These are phyloP conservation scores for Halichoerus grypus DNA, from an alignment of 2,113 vertebrate genomes.

Conservation along the genomic window DNA sequence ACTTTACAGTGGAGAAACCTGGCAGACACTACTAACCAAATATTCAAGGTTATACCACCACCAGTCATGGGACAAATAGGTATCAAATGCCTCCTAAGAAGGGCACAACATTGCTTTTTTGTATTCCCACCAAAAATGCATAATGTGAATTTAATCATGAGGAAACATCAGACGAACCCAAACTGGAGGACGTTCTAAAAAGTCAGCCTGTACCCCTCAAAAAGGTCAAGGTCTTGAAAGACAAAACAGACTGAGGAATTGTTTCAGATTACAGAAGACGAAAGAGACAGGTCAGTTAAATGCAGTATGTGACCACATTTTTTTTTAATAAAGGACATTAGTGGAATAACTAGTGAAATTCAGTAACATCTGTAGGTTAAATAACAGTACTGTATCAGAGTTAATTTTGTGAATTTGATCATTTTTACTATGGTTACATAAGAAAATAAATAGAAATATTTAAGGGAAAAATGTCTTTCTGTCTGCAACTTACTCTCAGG, in stretches of 20 bases:
- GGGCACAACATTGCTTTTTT: neutral
- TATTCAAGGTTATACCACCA: neutral
- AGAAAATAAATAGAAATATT: neutral
- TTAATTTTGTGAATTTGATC: neutral
- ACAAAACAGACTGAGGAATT: neutral
- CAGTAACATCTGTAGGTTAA: neutral
- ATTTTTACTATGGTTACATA: neutral
- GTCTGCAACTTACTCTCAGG: neutral
- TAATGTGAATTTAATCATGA: neutral
- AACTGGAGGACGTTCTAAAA: neutral
- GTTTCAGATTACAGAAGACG: neutral
- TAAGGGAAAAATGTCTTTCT: neutral
- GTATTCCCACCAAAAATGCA: neutral
- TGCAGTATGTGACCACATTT: neutral
- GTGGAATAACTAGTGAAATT: neutral
- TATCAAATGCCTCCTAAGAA: neutral
- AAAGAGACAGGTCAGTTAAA: neutral
- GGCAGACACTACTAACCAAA: neutral
- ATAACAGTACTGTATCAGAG: neutral
- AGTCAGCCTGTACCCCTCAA: neutral
- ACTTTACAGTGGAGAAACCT: neutral
- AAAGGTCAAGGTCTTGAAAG: constrained; percentile 17
- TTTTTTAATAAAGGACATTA: neutral
- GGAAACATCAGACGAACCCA: neutral
- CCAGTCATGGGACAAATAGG: neutral